Conservation (phyloP, 2,888 invertebrate genomes). For the Drosophila macrothrix region DNA sequence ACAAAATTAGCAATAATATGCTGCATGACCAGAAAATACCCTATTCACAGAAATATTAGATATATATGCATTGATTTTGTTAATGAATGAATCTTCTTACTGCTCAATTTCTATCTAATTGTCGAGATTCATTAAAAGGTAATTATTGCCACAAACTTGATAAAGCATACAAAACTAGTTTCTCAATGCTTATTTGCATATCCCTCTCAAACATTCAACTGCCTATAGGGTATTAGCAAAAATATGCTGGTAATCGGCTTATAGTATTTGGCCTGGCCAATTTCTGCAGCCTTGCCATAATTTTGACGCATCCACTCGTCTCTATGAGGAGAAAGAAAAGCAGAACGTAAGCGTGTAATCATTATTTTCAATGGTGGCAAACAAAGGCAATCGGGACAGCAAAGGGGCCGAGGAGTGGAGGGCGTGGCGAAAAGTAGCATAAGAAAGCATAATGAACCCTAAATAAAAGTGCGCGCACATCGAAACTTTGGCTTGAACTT, state of each 20-base stretch:
- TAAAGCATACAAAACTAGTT: not conserved
- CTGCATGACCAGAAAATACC: not conserved
- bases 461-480: conserved; percentile 71
- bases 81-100: not conserved
- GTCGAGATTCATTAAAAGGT: not conserved
- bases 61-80: not conserved
- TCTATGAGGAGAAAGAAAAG: conserved; percentile 9
- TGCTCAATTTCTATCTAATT: not conserved
- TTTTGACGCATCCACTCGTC: conserved; percentile 49
- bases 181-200: not conserved
- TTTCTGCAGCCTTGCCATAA: conserved; percentile 59
- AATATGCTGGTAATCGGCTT: conserved; percentile 73
- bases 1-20: not conserved
- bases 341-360: conserved; percentile 72
- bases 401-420: not conserved
- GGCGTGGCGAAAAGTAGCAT: conserved; percentile 36
- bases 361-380: conserved; percentile 69
- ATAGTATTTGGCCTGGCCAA: conserved; percentile 64
- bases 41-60: not conserved
- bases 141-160: not conserved
- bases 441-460: conserved; percentile 72
- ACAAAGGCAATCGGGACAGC: conserved; percentile 18
- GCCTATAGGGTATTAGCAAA: conserved; percentile 7
- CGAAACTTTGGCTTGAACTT: conserved; percentile 71
- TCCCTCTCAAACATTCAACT: no score